These are phyloP conservation scores for Andrena praecox DNA, from an alignment of 2,888 invertebrate genomes.

Conservation along the genomic window DNA sequence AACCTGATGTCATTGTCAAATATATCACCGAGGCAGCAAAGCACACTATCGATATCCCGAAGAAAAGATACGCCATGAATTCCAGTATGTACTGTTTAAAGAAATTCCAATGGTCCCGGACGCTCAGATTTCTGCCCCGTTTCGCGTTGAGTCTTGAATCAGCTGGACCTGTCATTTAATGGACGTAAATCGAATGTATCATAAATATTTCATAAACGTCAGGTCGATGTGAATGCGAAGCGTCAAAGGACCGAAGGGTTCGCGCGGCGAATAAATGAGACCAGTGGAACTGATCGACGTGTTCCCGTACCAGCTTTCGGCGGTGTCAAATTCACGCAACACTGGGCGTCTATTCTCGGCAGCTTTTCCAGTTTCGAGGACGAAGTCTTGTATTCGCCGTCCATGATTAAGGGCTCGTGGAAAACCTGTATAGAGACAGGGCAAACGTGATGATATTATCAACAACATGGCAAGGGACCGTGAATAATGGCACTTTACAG, in stretches of 20 bases:
- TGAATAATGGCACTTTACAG: neutral
- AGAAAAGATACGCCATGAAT: neutral
- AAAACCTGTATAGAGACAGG: neutral
- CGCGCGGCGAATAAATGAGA: neutral
- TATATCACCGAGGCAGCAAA: slow-evolving; percentile 15
- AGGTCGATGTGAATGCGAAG: neutral
- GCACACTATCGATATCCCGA: neutral
- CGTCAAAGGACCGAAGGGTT: neutral
- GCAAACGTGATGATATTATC: neutral
- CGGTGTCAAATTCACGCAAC: slow-evolving; percentile 27
- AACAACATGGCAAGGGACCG: neutral
- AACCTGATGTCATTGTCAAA: slow-evolving; percentile 19
- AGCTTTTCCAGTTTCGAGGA: slow-evolving; percentile 38
- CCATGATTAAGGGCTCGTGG: slow-evolving; percentile 8
- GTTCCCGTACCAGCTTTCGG: slow-evolving; percentile 35
- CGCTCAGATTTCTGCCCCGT: neutral
- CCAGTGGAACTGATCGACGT: neutral
- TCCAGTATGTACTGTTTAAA: neutral
- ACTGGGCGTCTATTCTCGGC: slow-evolving; percentile 39
- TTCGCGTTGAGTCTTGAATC: neutral
- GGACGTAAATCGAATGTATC: neutral
- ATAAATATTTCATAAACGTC: slow-evolving; percentile 8
- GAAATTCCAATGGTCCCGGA: neutral
- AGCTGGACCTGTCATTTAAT: slow-evolving; percentile 19
- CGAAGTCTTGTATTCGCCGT: neutral